phyloP scores from a whole-genome alignment of 2,113 vertebrate genomes.

The Crotalus horridus region DNA sequence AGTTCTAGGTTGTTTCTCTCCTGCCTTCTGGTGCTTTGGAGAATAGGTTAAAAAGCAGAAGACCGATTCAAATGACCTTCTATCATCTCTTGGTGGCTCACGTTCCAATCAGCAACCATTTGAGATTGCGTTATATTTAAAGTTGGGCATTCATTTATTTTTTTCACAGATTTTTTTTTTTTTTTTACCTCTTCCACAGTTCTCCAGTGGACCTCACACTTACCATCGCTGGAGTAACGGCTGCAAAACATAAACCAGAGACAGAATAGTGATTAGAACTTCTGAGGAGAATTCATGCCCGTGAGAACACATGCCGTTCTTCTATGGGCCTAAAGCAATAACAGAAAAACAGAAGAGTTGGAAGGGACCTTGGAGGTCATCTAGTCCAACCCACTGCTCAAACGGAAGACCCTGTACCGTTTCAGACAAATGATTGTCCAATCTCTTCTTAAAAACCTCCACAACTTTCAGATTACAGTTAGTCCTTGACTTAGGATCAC shows the following conservation, averaged over 20 bases:
- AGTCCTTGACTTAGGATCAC: no score
- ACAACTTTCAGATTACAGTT: no score
- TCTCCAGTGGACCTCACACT: neutral
- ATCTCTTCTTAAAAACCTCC: no score
- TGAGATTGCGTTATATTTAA: neutral
- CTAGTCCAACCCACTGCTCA: neutral
- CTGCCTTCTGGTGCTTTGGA: no score
- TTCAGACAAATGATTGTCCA: no score
- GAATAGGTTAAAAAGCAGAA: no score
- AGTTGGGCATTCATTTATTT: neutral
- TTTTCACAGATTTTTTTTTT: neutral
- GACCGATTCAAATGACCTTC: neutral
- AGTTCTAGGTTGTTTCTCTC: no score
- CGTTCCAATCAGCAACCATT: rapidly evolving
- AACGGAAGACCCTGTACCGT: neutral
- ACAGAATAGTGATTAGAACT: neutral
- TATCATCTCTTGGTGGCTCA: no score
- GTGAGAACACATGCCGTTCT: neutral
- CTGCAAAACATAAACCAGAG: neutral
- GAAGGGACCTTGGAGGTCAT: neutral
- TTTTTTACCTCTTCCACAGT: neutral
- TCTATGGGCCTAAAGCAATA: neutral
- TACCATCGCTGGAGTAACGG: neutral
- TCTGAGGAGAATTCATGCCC: neutral
- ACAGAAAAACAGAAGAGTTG: neutral